Conservation (phyloP, 2,797 vertebrate species). For the Cichlasoma orientale region DNA sequence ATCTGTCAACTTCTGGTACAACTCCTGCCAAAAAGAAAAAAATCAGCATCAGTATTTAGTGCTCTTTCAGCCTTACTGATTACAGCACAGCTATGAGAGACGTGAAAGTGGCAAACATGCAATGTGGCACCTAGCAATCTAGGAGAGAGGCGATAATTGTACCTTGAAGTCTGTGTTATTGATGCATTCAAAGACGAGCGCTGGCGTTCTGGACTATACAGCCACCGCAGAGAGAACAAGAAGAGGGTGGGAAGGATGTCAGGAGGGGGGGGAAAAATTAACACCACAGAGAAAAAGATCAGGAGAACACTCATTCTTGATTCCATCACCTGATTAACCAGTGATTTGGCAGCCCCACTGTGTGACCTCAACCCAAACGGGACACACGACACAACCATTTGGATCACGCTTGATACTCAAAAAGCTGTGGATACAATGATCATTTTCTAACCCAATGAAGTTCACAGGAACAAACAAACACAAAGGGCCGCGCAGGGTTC, state of each 20-base stretch:
- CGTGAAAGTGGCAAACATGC: neutral
- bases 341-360: neutral
- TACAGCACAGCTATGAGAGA: neutral
- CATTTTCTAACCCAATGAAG: neutral
- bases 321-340: neutral
- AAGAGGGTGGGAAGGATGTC: neutral
- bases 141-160: constrained; percentile 34
- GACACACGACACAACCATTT: neutral
- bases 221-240: constrained; percentile 52
- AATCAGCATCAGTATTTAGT: neutral
- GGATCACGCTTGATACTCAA: neutral
- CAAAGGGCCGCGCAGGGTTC: constrained; percentile 6
- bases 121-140: neutral
- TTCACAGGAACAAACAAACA: constrained; percentile 14
- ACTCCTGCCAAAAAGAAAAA: constrained; percentile 82
- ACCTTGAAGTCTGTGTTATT: constrained; percentile 99
- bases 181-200: constrained; percentile 98
- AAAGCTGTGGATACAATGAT: neutral
- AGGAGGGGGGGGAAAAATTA: neutral
- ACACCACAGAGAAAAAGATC: neutral
- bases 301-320: neutral
- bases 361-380: neutral
- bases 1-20: constrained; percentile 99
- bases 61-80: neutral
- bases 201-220: constrained; percentile 95